These are phyloP conservation scores for Incurvaria masculella DNA, from an alignment of 2,888 invertebrate genomes.

Conservation along the genomic window DNA sequence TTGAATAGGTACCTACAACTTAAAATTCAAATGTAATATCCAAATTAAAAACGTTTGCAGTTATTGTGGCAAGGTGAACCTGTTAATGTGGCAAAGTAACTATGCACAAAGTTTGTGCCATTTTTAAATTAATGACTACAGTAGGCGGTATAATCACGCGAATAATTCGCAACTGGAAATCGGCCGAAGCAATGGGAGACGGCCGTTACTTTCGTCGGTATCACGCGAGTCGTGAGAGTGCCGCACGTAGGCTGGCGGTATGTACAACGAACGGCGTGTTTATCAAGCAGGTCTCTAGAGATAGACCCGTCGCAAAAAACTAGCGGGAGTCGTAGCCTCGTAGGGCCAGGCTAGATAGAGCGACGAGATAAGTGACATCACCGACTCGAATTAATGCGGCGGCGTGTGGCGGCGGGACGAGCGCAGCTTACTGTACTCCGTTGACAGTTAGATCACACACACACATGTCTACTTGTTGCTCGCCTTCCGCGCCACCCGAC, in stretches of 20 bases:
- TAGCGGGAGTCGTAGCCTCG: conserved; percentile 32
- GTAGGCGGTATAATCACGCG: too few relatives aligned
- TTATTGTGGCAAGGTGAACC: too few relatives aligned
- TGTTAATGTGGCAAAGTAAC: too few relatives aligned
- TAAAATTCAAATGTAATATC: too few relatives aligned
- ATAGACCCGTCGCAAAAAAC: conserved; percentile 32
- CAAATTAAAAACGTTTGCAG: too few relatives aligned
- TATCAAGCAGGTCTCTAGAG: not conserved
- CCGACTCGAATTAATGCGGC: conserved; percentile 56
- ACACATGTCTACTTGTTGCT: conserved; percentile 59
- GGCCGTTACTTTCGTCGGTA: not conserved
- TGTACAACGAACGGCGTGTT: not conserved
- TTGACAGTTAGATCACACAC: conserved; percentile 53
- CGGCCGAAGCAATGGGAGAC: not conserved
- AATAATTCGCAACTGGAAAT: too few relatives aligned
- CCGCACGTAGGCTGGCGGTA: not conserved
- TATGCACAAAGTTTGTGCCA: too few relatives aligned
- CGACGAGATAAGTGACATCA: conserved; percentile 55
- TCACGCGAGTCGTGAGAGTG: not conserved
- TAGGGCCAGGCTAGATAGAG: conserved; percentile 55
- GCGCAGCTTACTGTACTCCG: conserved; percentile 53
- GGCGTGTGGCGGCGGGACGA: conserved; percentile 13
- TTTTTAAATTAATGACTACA: too few relatives aligned
- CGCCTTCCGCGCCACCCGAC: conserved; percentile 41
- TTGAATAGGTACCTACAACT: too few relatives aligned